A percentile compares a stretch with the other conserved stretches of the same genome.
These are phyloP conservation scores for Meriones unguiculatus DNA, from an alignment of 2,113 vertebrate species.

Conservation along the genomic window DNA sequence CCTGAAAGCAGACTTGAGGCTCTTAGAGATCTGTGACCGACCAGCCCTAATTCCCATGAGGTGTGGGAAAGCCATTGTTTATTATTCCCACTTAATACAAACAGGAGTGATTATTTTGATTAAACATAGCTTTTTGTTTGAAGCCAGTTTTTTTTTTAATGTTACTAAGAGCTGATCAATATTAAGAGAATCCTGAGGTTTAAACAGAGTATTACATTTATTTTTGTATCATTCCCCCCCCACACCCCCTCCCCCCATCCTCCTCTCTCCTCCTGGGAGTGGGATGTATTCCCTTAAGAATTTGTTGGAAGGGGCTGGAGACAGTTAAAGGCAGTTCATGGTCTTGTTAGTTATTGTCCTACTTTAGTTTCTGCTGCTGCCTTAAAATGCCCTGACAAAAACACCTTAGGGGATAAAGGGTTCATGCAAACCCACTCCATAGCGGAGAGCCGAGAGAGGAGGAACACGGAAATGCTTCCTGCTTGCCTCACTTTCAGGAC, in stretches of 20 bases:
- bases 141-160: not conserved
- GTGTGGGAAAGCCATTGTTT: slow-evolving; percentile 82
- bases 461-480: not conserved
- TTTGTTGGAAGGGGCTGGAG: not conserved
- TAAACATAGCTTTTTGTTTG: not conserved
- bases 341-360: not conserved
- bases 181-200: not conserved
- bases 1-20: slow-evolving; percentile 56
- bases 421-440: not conserved
- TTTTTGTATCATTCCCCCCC: not conserved
- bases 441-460: not conserved
- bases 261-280: not conserved
- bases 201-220: not conserved
- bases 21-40: slow-evolving; percentile 77
- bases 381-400: not conserved
- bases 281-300: not conserved
- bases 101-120: not conserved
- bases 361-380: not conserved
- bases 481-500: not conserved
- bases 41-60: slow-evolving; percentile 72
- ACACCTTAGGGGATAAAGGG: not conserved
- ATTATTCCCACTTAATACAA: slow-evolving; percentile 80
- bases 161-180: not conserved
- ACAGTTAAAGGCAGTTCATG: not conserved
- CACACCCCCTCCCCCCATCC: no score